phyloP scores from a whole-genome alignment of 2,888 invertebrate species.

The Heteromyza rotundicornis region DNA sequence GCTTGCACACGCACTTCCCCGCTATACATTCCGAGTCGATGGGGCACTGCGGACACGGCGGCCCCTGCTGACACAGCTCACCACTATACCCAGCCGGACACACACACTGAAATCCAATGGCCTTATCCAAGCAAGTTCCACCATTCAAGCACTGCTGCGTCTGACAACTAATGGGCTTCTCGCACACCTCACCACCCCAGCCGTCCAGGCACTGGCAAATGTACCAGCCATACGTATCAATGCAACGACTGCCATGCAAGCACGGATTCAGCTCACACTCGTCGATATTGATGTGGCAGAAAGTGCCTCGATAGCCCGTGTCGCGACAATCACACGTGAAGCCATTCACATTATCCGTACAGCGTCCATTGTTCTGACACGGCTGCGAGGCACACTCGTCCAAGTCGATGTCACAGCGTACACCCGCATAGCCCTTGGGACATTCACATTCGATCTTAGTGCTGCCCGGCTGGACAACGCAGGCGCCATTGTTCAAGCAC shows the following conservation, averaged over 20 bases:
- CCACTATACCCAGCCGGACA: constrained; percentile 71
- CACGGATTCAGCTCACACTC: constrained; percentile 79
- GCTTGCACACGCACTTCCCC: constrained; percentile 63
- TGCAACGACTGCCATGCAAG: constrained; percentile 77
- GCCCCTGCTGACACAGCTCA: constrained; percentile 57
- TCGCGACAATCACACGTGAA: constrained; percentile 79
- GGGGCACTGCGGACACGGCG: constrained; percentile 67
- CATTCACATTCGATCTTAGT: constrained; percentile 69
- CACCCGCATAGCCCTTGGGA: constrained; percentile 64
- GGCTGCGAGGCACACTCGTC: constrained; percentile 77
- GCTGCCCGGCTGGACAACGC: constrained; percentile 69
- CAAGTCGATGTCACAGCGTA: constrained; percentile 69
- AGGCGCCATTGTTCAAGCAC: constrained; percentile 81
- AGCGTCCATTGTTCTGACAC: constrained; percentile 76
- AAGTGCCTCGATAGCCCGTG: constrained; percentile 76
- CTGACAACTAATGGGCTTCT: constrained; percentile 69
- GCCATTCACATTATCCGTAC: constrained; percentile 75
- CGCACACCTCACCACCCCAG: constrained; percentile 82
- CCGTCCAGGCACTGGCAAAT: constrained; percentile 78
- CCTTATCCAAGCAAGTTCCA: constrained; percentile 70
- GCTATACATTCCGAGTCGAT: constrained; percentile 72
- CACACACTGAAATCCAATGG: constrained; percentile 71
- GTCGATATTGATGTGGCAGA: constrained; percentile 80
- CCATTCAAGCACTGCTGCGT: constrained; percentile 78
- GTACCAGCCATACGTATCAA: constrained; percentile 82